phyloP scores from a whole-genome alignment of 2,797 vertebrate genomes.

The Ctenosaura bakeri region DNA sequence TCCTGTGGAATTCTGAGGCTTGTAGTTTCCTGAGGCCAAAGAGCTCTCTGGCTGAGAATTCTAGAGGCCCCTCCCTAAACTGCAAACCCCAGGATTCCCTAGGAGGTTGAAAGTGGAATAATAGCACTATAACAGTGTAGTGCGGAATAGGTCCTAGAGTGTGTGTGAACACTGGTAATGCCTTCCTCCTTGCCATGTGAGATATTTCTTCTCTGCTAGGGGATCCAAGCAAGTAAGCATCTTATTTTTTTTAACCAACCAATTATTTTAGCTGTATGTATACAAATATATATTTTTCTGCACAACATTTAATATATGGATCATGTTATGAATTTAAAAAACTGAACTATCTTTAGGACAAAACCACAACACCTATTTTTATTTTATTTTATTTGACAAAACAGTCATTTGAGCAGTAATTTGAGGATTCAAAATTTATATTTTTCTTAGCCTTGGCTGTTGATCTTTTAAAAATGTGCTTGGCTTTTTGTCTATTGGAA shows the following conservation, averaged over 20 bases:
- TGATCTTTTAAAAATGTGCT: background rate
- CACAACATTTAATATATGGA: background rate
- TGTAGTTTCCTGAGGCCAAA: too few species aligned
- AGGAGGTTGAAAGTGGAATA: too few species aligned
- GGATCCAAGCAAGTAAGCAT: too few species aligned
- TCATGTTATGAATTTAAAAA: background rate
- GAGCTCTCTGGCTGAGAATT: too few species aligned
- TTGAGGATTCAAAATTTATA: background rate
- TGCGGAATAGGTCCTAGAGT: too few species aligned
- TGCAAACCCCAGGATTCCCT: too few species aligned
- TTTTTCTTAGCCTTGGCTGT: background rate
- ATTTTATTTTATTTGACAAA: constrained; percentile 1
- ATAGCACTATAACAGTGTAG: too few species aligned
- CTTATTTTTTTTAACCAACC: background rate
- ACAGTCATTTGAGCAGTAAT: background rate
- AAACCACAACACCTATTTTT: background rate
- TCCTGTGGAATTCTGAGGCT: too few species aligned
- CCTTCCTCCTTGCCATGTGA: too few species aligned
- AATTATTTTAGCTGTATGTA: background rate
- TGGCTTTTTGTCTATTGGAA: background rate
- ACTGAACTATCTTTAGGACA: background rate
- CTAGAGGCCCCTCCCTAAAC: too few species aligned
- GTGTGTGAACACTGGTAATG: too few species aligned
- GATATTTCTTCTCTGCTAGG: too few species aligned
- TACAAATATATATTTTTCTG: background rate